phyloP scores from a whole-genome alignment of 2,888 invertebrate genomes.

The Nezara viridula region DNA sequence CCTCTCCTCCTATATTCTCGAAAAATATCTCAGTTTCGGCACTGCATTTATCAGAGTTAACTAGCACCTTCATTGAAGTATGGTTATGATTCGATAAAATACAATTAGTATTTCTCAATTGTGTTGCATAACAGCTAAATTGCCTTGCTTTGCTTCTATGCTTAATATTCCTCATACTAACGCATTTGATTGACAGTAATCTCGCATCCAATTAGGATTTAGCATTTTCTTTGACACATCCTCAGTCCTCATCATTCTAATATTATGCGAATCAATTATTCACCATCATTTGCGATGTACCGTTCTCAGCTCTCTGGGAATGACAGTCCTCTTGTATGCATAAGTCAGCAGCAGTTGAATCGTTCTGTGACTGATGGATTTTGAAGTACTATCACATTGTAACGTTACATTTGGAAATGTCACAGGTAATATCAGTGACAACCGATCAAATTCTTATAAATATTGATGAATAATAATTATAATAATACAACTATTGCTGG shows the following conservation, averaged over 20 bases:
- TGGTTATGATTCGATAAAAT: neutral
- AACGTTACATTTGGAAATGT: neutral
- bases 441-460: too few relatives aligned
- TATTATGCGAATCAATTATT: neutral
- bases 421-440: too few relatives aligned
- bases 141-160: neutral
- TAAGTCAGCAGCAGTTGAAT: neutral
- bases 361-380: neutral
- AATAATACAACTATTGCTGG: too few relatives aligned
- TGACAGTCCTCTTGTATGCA: neutral
- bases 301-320: neutral
- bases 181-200: neutral
- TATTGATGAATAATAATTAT: too few relatives aligned
- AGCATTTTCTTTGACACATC: neutral
- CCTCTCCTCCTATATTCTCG: too few relatives aligned
- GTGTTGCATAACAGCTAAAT: neutral
- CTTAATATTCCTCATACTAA: neutral
- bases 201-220: neutral
- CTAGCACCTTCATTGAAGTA: neutral
- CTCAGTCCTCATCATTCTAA: neutral
- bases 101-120: neutral
- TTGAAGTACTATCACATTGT: neutral
- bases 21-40: too few relatives aligned
- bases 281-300: neutral
- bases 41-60: too few relatives aligned